These are phyloP conservation scores for Epistrophe eligans DNA, from an alignment of 2,888 invertebrate genomes.

Conservation along the genomic window DNA sequence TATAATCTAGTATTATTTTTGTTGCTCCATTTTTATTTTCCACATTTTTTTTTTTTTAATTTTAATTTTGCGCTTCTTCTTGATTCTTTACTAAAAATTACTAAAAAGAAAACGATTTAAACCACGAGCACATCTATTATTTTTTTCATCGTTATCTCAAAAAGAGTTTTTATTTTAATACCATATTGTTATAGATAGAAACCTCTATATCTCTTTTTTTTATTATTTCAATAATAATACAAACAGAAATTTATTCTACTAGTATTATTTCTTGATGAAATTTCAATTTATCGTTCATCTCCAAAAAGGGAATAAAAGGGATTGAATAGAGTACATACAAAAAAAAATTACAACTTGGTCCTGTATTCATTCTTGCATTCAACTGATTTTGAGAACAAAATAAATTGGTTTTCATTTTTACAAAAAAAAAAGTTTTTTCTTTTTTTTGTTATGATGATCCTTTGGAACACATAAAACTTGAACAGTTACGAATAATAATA, in stretches of 20 bases:
- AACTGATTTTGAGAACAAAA: neutral
- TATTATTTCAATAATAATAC: no score
- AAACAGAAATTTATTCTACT: neutral
- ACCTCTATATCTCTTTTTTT: neutral
- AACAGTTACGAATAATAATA: neutral
- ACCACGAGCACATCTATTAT: no score
- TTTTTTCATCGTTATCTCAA: no score
- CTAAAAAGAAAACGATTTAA: no score
- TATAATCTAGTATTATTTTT: no score
- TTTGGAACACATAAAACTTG: neutral
- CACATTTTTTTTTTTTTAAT: no score
- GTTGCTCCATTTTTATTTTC: no score
- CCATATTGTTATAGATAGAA: neutral
- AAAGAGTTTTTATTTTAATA: no score
- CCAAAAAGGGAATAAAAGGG: neutral
- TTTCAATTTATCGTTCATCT: neutral
- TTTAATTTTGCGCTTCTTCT: no score
- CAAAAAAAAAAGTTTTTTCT: neutral
- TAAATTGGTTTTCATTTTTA: constrained; percentile 10
- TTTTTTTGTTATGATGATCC: neutral
- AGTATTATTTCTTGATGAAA: neutral
- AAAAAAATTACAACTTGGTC: neutral
- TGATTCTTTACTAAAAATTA: no score
- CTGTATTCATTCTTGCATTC: neutral
- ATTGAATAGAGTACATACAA: neutral